Evolutionary conservation across 2,113 vertebrate species (phyloP).

Genomic region (Ptilonorhynchus violaceus): DNA sequence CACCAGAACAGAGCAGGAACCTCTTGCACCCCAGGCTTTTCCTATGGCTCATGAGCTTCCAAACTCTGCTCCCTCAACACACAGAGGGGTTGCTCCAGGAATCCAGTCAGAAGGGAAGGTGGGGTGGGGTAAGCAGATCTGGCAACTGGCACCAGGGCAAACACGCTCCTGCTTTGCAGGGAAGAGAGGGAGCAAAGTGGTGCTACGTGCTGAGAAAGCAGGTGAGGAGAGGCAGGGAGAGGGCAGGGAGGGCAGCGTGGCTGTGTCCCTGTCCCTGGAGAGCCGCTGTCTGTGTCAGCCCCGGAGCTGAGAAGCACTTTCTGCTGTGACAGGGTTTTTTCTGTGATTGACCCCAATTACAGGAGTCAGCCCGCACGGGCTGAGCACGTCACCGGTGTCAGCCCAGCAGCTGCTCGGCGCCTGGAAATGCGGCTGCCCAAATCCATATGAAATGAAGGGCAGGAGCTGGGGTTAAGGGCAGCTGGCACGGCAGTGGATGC

Average conservation of each 20-base stretch:
- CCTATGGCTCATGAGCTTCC: rapidly evolving
- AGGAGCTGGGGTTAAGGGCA: background rate
- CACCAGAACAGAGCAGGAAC: background rate
- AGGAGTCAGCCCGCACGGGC: background rate
- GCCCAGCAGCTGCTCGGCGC: background rate
- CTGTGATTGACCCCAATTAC: constrained; percentile 43
- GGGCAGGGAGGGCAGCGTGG: background rate
- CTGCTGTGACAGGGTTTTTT: background rate
- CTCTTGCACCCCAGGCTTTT: background rate
- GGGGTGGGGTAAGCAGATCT: background rate
- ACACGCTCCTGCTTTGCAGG: no score
- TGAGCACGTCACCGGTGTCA: background rate
- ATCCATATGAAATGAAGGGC: rapidly evolving
- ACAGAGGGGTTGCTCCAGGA: background rate
- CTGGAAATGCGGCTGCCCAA: background rate
- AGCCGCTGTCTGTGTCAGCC: background rate
- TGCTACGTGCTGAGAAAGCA: background rate
- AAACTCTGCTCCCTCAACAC: background rate
- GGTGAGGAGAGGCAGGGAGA: background rate
- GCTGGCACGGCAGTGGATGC: rapidly evolving
- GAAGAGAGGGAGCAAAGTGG: background rate
- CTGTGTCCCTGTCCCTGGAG: background rate
- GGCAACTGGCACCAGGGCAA: background rate
- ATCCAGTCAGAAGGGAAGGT: no score
- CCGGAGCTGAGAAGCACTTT: background rate